phyloP scores from a whole-genome alignment of 2,797 vertebrate genomes.

The Bradypus variegatus region DNA sequence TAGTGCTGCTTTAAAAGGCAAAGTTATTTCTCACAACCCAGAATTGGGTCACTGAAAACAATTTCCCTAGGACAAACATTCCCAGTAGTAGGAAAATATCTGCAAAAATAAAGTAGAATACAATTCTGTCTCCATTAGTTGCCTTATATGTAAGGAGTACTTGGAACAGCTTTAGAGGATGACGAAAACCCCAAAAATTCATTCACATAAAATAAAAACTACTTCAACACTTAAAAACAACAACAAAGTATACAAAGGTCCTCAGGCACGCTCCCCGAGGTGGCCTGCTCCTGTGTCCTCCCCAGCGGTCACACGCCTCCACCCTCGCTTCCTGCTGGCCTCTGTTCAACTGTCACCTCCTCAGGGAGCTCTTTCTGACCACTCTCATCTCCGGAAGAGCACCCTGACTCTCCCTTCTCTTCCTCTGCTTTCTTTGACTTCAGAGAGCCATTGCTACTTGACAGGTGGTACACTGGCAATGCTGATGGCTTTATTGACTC shows the following conservation, averaged over 20 bases:
- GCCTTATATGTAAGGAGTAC: background rate
- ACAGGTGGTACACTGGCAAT: background rate
- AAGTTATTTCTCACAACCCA: background rate
- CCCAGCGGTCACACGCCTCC: no score
- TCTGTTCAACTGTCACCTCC: background rate
- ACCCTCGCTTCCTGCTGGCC: background rate
- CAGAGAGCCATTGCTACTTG: background rate
- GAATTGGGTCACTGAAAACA: background rate
- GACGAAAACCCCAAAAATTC: background rate
- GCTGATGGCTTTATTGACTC: background rate
- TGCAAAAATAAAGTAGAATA: background rate
- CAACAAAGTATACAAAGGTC: background rate
- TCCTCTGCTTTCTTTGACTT: background rate
- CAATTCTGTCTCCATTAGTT: background rate
- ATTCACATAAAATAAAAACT: conserved; percentile 7
- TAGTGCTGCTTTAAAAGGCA: background rate
- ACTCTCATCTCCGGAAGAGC: background rate
- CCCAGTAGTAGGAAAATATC: background rate
- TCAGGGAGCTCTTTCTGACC: background rate
- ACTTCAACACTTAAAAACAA: background rate
- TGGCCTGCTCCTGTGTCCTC: background rate
- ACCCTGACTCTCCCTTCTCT: background rate
- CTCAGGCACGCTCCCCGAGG: background rate
- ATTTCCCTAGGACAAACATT: background rate
- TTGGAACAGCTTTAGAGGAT: background rate